Conservation (phyloP, 2,888 invertebrate genomes). For the Microplitis deprimator region DNA sequence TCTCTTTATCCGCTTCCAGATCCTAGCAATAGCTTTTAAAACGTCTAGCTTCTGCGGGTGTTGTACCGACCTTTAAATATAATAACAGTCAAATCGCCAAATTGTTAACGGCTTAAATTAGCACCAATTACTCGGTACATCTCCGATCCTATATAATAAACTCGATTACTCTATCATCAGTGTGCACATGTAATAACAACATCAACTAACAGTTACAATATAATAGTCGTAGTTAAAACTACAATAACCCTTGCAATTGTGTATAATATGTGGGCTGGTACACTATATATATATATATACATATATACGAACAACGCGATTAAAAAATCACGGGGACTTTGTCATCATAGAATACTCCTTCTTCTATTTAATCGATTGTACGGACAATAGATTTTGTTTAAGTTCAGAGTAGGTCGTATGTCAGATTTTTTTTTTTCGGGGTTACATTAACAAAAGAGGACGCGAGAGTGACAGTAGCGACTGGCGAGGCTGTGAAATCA, state of each 20-base stretch:
- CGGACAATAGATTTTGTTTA: not conserved
- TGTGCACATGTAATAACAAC: not conserved
- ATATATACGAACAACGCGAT: no score
- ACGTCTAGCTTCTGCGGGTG: not conserved
- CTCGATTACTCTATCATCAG: slow-evolving; percentile 1
- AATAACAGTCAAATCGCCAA: not conserved
- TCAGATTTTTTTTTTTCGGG: slow-evolving; percentile 44
- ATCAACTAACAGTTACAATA: not conserved
- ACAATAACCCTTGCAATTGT: not conserved
- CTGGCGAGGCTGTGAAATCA: slow-evolving; percentile 60
- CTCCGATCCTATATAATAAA: not conserved
- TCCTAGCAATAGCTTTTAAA: not conserved
- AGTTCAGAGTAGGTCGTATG: slow-evolving; percentile 24
- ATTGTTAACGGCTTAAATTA: slow-evolving; percentile 1
- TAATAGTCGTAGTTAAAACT: not conserved
- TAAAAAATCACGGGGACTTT: no score
- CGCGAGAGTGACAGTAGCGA: slow-evolving; percentile 26
- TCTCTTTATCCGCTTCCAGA: not conserved
- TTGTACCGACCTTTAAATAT: not conserved
- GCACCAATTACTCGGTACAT: not conserved
- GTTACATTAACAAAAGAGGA: slow-evolving; percentile 30
- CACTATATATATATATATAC: no score
- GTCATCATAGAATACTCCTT: no score
- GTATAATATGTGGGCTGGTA: no score
- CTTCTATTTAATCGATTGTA: not conserved